Conservation (phyloP, 2,113 vertebrate species). For the Vidua chalybeata region DNA sequence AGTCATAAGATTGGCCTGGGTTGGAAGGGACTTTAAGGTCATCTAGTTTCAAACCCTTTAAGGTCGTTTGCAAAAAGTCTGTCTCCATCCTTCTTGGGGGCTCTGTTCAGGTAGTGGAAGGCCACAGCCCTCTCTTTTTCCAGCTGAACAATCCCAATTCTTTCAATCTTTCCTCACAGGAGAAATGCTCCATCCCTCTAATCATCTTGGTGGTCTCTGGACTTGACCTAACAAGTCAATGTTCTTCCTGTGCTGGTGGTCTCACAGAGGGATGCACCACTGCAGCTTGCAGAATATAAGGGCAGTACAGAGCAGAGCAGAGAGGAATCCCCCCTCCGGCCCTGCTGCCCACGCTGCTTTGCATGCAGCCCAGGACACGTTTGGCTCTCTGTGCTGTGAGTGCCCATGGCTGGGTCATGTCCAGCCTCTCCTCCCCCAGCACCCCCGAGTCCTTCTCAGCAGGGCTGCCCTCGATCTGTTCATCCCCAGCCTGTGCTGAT, state of each 20-base stretch:
- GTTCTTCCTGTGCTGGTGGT: neutral
- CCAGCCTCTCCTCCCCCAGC: neutral
- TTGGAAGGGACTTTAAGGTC: neutral
- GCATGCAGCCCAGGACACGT: neutral
- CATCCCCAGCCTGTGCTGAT: neutral
- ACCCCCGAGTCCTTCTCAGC: neutral
- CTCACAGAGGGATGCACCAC: neutral
- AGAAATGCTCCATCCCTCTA: neutral
- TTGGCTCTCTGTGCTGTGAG: neutral
- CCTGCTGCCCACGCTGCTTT: fast-evolving
- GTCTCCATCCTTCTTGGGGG: neutral
- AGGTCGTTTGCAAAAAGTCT: neutral
- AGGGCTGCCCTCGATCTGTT: neutral
- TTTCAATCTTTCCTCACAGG: neutral
- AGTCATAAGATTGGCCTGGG: neutral
- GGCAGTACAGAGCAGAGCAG: neutral
- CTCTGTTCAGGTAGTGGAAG: neutral
- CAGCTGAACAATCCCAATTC: neutral
- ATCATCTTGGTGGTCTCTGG: neutral
- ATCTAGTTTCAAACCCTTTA: neutral
- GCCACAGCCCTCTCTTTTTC: neutral
- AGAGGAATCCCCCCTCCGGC: fast-evolving
- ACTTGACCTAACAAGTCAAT: neutral
- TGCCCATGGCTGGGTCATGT: neutral
- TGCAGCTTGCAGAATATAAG: neutral